These are phyloP conservation scores for Ligdia adustata DNA, from an alignment of 2,888 invertebrate genomes.

Conservation along the genomic window DNA sequence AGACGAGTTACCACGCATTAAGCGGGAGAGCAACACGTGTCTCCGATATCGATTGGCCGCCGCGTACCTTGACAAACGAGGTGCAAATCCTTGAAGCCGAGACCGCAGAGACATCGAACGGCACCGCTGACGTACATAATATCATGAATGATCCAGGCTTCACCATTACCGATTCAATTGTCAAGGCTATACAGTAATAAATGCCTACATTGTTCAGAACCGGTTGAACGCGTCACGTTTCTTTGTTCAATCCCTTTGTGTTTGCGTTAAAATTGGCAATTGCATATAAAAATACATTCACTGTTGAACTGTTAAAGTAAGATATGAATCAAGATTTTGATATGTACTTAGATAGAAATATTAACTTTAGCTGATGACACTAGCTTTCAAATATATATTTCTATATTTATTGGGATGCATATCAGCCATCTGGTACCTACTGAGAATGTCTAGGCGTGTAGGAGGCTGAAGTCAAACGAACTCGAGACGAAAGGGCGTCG, in stretches of 20 bases:
- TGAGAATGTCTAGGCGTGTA: conserved; percentile 20
- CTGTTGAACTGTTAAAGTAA: background rate
- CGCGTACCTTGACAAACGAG: conserved; percentile 26
- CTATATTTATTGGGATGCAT: conserved; percentile 12
- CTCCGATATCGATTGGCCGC: conserved; percentile 33
- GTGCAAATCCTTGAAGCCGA: conserved; percentile 32
- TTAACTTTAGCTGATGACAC: too few relatives aligned
- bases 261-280: conserved; percentile 2
- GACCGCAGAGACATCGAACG: conserved; percentile 19
- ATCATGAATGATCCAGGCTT: conserved; percentile 25
- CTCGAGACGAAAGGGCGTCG: conserved; percentile 18
- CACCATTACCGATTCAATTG: conserved; percentile 29
- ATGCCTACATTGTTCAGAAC: conserved; percentile 24
- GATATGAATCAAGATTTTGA: too few relatives aligned
- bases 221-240: conserved; percentile 21
- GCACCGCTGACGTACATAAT: conserved; percentile 21
- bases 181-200: conserved; percentile 20
- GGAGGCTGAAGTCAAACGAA: conserved; percentile 11
- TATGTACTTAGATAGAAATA: too few relatives aligned
- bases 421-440: conserved; percentile 8
- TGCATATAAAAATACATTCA: conserved; percentile 5
- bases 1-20: conserved; percentile 23
- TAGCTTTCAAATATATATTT: too few relatives aligned
- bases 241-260: conserved; percentile 27
- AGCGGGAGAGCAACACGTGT: conserved; percentile 32